A percentile compares a stretch with the other conserved stretches of the same genome.
Evolutionary conservation across 2,113 vertebrate species (phyloP).

Genomic region (Heteronetta atricapilla): DNA sequence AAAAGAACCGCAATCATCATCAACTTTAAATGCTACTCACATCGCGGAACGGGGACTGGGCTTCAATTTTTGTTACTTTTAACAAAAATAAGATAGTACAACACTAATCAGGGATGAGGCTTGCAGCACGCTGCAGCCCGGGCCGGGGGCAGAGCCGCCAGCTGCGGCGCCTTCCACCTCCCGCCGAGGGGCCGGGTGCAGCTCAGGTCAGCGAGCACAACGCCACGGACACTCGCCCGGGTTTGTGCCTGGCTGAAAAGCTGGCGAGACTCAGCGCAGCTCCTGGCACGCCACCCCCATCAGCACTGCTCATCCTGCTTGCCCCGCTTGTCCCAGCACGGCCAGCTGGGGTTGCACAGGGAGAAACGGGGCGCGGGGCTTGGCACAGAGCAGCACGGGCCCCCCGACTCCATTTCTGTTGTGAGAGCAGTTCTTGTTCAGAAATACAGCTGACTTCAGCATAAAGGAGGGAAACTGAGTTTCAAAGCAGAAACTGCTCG

Average conservation of each 20-base stretch:
- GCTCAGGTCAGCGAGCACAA: slow-evolving; percentile 16
- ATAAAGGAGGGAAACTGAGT: background rate
- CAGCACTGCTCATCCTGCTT: background rate
- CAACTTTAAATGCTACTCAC: slow-evolving; percentile 67
- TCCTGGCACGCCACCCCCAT: background rate
- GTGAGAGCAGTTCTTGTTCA: background rate
- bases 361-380: background rate
- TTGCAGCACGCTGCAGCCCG: background rate
- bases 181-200: background rate
- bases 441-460: background rate
- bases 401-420: background rate
- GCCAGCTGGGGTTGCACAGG: background rate
- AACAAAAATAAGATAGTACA: slow-evolving; percentile 57
- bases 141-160: background rate
- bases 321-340: background rate
- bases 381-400: fast-evolving
- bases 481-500: background rate
- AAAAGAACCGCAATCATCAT: slow-evolving; percentile 69
- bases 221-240: background rate
- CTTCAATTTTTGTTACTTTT: slow-evolving; percentile 66
- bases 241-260: background rate
- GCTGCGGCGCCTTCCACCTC: slow-evolving; percentile 23
- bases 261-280: background rate
- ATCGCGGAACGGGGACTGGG: background rate
- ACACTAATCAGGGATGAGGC: slow-evolving; percentile 42